A percentile compares a stretch with the other conserved stretches of the same genome.
These are phyloP conservation scores for Trichonephila clavata DNA, from an alignment of 1,140 invertebrate genomes.

Conservation along the genomic window DNA sequence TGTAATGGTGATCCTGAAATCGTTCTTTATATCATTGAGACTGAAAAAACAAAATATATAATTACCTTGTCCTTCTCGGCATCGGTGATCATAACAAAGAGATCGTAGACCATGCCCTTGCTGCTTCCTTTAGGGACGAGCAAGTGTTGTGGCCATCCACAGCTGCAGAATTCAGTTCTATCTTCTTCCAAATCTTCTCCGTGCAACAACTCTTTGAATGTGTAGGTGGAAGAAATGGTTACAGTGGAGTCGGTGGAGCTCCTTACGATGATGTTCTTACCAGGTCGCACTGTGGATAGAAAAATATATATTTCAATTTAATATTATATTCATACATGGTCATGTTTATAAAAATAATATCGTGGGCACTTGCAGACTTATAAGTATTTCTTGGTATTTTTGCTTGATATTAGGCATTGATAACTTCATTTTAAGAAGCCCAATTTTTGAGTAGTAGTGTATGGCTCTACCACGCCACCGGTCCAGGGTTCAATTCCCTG, in stretches of 20 bases:
- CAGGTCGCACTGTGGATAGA: slow-evolving; percentile 83
- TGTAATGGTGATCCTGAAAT: not conserved
- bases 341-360: no score
- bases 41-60: not conserved
- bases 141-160: slow-evolving; percentile 87
- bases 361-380: no score
- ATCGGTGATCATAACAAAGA: slow-evolving; percentile 92
- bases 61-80: slow-evolving; percentile 85
- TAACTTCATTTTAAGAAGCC: no score
- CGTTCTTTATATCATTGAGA: no score
- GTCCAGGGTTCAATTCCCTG: no score
- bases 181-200: slow-evolving; percentile 45
- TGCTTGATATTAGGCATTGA: no score
- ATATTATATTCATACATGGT: not conserved
- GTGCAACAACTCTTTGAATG: slow-evolving; percentile 83
- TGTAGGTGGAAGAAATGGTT: slow-evolving; percentile 87
- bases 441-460: no score
- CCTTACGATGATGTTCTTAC: slow-evolving; percentile 85
- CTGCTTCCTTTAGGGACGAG: slow-evolving; percentile 88
- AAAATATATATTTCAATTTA: not conserved
- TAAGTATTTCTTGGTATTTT: no score
- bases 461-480: no score
- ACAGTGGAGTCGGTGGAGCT: slow-evolving; percentile 86
- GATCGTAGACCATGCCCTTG: slow-evolving; percentile 86
- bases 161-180: slow-evolving; percentile 82